Evolutionary conservation across 2,888 invertebrate species (phyloP), one percentile per base, ranked within the genome.

Genomic region (Saturnia pavonia): DNA sequence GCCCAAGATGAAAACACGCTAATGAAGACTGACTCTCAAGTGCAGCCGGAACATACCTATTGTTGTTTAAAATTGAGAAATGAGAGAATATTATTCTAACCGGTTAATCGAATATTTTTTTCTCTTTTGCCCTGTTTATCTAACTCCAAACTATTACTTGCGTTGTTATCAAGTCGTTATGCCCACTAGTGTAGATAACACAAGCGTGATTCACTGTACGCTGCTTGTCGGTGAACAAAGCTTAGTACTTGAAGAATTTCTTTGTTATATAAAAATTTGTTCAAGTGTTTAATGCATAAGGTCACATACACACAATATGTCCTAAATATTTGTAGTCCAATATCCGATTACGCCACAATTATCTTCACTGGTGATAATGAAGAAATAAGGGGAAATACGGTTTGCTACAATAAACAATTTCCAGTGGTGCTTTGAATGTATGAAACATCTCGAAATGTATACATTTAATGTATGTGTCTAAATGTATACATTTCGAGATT

Each of bases 81-180:
- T 54, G 12, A 25, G 9, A 54, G 1, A 57, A 22, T 27, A 57
- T 25, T 25, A 12, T 25, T 54, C 6, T 60, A 60, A 60, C 12
- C 14, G 57, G 4, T 14, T 27, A 4, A 60, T 60, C 3, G 57
- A 40, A 51, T 48, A 70, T 72, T 71, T 70, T 70, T 75, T 78
- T 70, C 72, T 74, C 72, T 75, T 72, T 69, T 60, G 68, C 70
- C 72, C 72, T 77, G 79, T 79, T 79, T 72, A 69, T 71, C 67
- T 65, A 72, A 74, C 74, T 67, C 68, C 40, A 68, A 71, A 71
- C 71, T 73, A 71, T 74, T 76, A 72, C 78, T 80, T 79, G 74
- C 76, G 74, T 71, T 80, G 80, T 85, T 88, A 88, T 88, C 87
- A 76, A 76, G 69, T 67, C 71, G 78, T 79, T 81, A 78, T 81